A percentile compares a stretch with the other conserved stretches of the same genome.
These are phyloP conservation scores for Gisinianus flammeolus DNA, from an alignment of 2,888 invertebrate species.

Conservation along the genomic window DNA sequence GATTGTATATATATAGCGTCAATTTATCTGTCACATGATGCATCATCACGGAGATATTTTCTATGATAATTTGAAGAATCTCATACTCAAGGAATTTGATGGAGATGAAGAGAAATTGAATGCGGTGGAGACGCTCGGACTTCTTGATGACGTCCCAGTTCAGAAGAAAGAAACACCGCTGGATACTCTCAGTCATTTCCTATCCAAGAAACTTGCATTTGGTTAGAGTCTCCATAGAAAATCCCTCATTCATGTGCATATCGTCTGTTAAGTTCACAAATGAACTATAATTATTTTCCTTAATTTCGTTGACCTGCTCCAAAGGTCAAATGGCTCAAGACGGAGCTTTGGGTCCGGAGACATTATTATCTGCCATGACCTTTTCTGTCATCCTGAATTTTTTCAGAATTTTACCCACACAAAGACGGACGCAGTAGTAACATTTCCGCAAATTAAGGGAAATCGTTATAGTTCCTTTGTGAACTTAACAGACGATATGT, in stretches of 20 bases:
- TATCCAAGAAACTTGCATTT: conserved; percentile 79
- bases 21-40: conserved; percentile 82
- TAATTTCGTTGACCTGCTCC: no score
- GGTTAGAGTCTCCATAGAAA: conserved; percentile 65
- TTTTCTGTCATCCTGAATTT: no score
- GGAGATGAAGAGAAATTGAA: conserved; percentile 64
- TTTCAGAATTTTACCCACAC: no score
- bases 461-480: no score
- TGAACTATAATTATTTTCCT: no score
- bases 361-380: no score
- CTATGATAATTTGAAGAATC: conserved; percentile 87
- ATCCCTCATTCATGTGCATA: not conserved
- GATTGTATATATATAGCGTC: conserved; percentile 67
- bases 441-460: no score
- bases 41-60: conserved; percentile 88
- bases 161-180: conserved; percentile 85
- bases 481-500: no score
- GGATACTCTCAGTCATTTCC: conserved; percentile 89
- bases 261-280: no score
- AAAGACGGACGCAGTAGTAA: no score
- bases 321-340: no score
- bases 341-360: no score
- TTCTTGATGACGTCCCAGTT: conserved; percentile 82
- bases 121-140: conserved; percentile 83
- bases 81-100: conserved; percentile 81